A percentile compares a stretch with the other conserved stretches of the same genome.
These are phyloP conservation scores for Cyrtorhinus lividipennis DNA, from an alignment of 1,140 invertebrate genomes.

Conservation along the genomic window DNA sequence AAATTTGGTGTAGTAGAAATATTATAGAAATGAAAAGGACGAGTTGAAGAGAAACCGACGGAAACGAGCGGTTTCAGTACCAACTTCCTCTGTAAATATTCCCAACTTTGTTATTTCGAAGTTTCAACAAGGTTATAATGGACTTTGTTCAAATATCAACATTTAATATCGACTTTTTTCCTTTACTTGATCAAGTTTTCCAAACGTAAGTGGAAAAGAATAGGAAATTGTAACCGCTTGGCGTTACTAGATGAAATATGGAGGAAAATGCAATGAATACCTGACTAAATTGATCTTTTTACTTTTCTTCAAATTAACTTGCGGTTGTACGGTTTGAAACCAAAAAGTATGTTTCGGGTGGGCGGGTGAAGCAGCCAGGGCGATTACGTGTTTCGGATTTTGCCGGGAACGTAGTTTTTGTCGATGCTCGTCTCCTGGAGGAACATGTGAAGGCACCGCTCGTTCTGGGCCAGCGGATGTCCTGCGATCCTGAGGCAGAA, in stretches of 20 bases:
- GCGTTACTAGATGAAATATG: no score
- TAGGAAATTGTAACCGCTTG: no score
- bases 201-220: no score
- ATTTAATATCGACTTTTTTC: no score
- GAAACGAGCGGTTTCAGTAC: not conserved
- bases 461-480: slow-evolving; percentile 99
- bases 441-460: slow-evolving; percentile 99
- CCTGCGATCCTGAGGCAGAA: slow-evolving; percentile 73
- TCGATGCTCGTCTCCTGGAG: slow-evolving; percentile 93
- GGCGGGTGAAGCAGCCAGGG: not conserved
- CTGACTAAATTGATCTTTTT: not conserved
- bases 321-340: no score
- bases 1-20: no score
- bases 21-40: no score
- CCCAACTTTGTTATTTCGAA: not conserved
- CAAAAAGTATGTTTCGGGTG: not conserved
- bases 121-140: not conserved
- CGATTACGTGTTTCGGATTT: slow-evolving; percentile 87
- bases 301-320: no score
- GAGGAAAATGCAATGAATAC: no score
- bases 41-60: no score
- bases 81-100: not conserved
- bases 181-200: no score
- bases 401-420: slow-evolving; percentile 98
- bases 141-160: not conserved